Evolutionary conservation across 2,113 vertebrate genomes (phyloP).

Genomic region (Nesoenas mayeri): DNA sequence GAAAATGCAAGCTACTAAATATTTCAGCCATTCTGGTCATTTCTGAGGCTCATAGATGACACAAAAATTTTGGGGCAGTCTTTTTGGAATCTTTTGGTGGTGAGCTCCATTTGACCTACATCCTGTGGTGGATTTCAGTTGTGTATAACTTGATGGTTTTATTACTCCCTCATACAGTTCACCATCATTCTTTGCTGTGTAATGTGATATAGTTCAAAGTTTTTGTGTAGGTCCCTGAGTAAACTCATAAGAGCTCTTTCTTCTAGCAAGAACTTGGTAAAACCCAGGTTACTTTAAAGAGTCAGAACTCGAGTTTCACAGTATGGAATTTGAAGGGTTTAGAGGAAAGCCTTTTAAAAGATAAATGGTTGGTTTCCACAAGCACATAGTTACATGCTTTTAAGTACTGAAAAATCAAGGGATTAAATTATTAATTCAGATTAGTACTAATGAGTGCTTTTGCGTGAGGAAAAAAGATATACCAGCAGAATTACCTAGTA

Average conservation of each 20-base stretch:
- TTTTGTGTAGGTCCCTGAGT: background rate
- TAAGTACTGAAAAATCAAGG: background rate
- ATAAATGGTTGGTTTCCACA: background rate
- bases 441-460: background rate
- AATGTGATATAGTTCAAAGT: background rate
- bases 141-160: background rate
- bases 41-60: background rate
- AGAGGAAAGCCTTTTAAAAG: background rate
- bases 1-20: background rate
- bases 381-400: background rate
- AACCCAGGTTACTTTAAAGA: background rate
- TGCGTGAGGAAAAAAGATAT: background rate
- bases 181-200: background rate
- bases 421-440: background rate
- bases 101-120: background rate
- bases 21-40: background rate
- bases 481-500: background rate
- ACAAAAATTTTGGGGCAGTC: background rate
- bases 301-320: background rate
- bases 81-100: background rate
- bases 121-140: background rate
- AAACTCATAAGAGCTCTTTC: background rate
- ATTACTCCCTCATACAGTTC: background rate
- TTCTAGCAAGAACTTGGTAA: background rate
- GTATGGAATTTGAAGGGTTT: background rate